phyloP scores from a whole-genome alignment of 1,140 invertebrate genomes.

The Grapholita molesta region DNA sequence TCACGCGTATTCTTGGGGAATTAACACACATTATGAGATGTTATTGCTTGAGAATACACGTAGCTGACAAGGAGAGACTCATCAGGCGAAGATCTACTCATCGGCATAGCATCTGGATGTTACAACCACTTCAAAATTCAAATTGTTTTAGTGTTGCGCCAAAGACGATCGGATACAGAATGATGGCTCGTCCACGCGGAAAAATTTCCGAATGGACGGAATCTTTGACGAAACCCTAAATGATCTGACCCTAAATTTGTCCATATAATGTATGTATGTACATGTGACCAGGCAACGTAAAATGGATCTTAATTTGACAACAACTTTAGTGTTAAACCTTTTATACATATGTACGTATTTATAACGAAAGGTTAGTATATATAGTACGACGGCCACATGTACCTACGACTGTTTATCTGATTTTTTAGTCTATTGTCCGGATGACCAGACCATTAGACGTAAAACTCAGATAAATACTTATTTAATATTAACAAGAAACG shows the following conservation, averaged over 20 bases:
- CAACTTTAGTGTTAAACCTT: background rate
- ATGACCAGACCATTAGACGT: background rate
- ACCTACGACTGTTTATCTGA: background rate
- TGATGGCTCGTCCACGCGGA: background rate
- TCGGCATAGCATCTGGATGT: background rate
- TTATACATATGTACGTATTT: background rate
- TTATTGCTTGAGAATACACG: conserved; percentile 99
- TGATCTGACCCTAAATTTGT: background rate
- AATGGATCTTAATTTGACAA: background rate
- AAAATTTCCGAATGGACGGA: background rate
- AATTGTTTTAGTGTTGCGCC: conserved; percentile 13
- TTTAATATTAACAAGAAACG: background rate
- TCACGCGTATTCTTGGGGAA: conserved; percentile 97
- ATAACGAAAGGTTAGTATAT: too few species aligned
- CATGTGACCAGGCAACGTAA: background rate
- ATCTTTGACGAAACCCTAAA: conserved; percentile 12
- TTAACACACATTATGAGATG: conserved; percentile 93
- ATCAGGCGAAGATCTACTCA: conserved; percentile 54
- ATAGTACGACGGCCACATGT: background rate
- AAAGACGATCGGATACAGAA: background rate
- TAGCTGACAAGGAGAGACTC: conserved; percentile 85
- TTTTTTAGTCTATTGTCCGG: background rate
- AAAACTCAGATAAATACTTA: background rate
- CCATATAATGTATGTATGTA: background rate
- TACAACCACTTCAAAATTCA: background rate